phyloP scores from a whole-genome alignment of 2,797 vertebrate genomes.

The Pseudochaenichthys georgianus region DNA sequence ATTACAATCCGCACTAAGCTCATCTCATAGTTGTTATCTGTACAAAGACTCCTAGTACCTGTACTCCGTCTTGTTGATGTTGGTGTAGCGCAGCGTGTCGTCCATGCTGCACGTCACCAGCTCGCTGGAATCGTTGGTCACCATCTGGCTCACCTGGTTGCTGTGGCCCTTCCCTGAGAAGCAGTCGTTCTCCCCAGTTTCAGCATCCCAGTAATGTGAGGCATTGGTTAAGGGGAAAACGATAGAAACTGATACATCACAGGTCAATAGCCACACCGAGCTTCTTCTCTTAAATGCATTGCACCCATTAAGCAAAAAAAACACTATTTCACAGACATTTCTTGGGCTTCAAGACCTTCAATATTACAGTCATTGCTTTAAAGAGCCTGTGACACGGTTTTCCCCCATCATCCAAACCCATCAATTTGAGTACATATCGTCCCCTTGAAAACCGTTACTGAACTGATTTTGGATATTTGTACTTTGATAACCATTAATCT shows the following conservation, averaged over 20 bases:
- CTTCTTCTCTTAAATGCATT: too few relatives aligned
- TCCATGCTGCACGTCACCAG: slow-evolving; percentile 97
- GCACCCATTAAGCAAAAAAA: not conserved
- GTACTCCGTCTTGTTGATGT: slow-evolving; percentile 88
- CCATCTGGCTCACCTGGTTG: slow-evolving; percentile 93
- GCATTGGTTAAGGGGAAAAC: slow-evolving; percentile 80
- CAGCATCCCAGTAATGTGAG: slow-evolving; percentile 96
- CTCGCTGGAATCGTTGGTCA: slow-evolving; percentile 81
- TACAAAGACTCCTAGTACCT: slow-evolving; percentile 80
- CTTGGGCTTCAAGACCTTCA: not conserved
- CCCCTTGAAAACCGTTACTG: too few relatives aligned
- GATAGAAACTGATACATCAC: not conserved
- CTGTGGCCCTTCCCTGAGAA: slow-evolving; percentile 95
- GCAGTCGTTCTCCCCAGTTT: slow-evolving; percentile 90
- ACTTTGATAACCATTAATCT: too few relatives aligned
- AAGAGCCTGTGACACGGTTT: too few relatives aligned
- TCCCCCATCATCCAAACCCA: too few relatives aligned
- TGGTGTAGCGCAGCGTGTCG: slow-evolving; percentile 93
- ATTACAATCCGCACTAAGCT: not conserved
- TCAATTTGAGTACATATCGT: too few relatives aligned
- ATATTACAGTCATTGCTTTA: too few relatives aligned
- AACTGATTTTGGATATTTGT: too few relatives aligned
- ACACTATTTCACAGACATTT: too few relatives aligned
- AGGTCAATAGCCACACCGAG: not conserved
- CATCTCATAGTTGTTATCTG: not conserved